These are phyloP conservation scores for Myathropa florea DNA, from an alignment of 2,888 invertebrate species.

Conservation along the genomic window DNA sequence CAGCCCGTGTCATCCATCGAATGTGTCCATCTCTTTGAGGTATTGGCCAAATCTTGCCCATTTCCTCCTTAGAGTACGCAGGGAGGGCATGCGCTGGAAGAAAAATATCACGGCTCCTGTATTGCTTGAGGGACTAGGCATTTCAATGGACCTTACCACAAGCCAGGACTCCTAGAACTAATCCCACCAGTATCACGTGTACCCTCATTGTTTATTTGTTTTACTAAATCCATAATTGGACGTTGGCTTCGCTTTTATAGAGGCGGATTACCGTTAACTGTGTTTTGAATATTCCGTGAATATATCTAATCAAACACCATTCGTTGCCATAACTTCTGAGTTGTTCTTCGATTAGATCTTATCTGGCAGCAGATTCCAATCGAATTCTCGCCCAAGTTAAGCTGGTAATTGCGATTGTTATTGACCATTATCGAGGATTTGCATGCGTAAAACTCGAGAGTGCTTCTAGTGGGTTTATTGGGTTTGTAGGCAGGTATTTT, in stretches of 20 bases:
- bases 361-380: background rate
- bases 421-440: background rate
- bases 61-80: background rate
- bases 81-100: slow-evolving; percentile 9
- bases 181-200: background rate
- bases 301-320: slow-evolving; percentile 5
- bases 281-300: slow-evolving; percentile 3
- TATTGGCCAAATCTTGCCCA: slow-evolving; percentile 30
- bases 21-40: slow-evolving; percentile 30
- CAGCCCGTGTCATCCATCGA: slow-evolving; percentile 29
- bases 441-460: background rate
- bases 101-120: background rate
- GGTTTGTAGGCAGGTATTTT: background rate
- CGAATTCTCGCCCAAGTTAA: background rate
- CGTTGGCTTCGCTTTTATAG: slow-evolving; percentile 2
- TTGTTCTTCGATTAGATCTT: background rate
- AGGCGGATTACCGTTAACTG: background rate
- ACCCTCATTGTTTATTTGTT: slow-evolving; percentile 2
- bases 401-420: background rate
- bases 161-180: background rate
- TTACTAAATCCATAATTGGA: background rate
- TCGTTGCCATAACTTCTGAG: background rate
- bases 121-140: background rate
- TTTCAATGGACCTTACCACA: background rate
- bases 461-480: background rate